These are phyloP conservation scores for Alectura lathami DNA, from an alignment of 2,113 vertebrate genomes.

Conservation along the genomic window DNA sequence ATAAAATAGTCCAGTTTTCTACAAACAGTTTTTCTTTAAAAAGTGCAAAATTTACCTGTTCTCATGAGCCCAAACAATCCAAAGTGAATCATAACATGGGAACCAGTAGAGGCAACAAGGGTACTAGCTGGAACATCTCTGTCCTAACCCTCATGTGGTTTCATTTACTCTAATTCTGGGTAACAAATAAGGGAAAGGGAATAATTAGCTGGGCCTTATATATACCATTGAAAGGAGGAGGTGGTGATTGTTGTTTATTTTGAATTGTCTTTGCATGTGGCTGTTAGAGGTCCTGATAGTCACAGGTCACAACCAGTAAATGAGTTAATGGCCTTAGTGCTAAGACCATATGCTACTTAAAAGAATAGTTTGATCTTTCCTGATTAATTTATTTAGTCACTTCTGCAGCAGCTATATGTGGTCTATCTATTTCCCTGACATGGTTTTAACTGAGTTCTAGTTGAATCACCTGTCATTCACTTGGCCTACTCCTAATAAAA, in stretches of 20 bases:
- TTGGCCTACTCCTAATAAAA: neutral
- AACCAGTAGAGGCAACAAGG: neutral
- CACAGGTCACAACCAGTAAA: neutral
- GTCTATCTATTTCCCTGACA: neutral
- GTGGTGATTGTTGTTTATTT: neutral
- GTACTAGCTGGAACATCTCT: neutral
- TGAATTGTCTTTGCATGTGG: neutral
- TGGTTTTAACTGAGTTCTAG: neutral
- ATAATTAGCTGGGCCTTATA: neutral
- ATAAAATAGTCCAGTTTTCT: neutral
- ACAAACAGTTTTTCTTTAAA: neutral
- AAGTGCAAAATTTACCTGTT: constrained; percentile 4
- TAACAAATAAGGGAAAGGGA: neutral
- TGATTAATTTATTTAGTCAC: neutral
- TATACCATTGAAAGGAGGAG: neutral
- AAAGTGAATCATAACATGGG: neutral
- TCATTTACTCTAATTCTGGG: neutral
- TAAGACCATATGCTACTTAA: neutral
- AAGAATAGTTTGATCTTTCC: neutral
- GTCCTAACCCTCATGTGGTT: neutral
- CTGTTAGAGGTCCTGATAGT: neutral
- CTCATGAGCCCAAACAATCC: neutral
- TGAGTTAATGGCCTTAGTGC: neutral
- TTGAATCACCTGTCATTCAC: neutral
- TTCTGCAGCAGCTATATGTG: neutral